These are phyloP conservation scores for Asteroscopus sphinx DNA, from an alignment of 2,888 invertebrate species.

Conservation along the genomic window DNA sequence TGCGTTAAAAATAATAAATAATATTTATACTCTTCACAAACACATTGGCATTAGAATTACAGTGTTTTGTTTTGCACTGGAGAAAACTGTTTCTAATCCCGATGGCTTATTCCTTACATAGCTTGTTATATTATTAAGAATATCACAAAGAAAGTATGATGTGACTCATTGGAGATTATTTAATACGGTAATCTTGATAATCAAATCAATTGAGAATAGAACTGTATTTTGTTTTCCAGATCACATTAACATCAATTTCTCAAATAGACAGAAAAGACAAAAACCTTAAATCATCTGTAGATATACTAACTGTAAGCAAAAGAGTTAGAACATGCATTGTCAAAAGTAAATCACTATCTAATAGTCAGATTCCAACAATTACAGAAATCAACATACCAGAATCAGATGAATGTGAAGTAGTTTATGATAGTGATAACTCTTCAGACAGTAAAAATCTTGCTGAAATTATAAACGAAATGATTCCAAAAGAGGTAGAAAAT, in stretches of 20 bases:
- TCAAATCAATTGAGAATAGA: no score
- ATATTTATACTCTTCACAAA: no score
- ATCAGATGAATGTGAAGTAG: constrained; percentile 14
- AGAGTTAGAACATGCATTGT: constrained; percentile 30
- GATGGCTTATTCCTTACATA: no score
- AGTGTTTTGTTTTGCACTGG: no score
- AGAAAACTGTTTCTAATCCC: no score
- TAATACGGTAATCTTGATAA: no score
- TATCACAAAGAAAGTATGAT: no score
- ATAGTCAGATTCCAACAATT: neutral
- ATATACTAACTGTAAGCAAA: constrained; percentile 18
- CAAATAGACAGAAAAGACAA: constrained; percentile 24
- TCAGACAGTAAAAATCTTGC: constrained; percentile 19
- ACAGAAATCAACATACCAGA: constrained; percentile 4
- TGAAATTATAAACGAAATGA: constrained; percentile 31
- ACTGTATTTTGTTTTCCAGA: constrained; percentile 25
- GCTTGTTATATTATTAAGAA: no score
- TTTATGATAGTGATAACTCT: constrained; percentile 27
- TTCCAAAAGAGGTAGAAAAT: neutral
- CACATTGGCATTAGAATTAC: no score
- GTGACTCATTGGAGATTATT: no score
- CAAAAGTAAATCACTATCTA: constrained; percentile 12
- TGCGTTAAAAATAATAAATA: no score
- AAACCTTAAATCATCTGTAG: constrained; percentile 34
- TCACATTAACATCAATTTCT: constrained; percentile 39